These are phyloP conservation scores for Pipra filicauda DNA, from an alignment of 2,113 vertebrate genomes.

Conservation along the genomic window DNA sequence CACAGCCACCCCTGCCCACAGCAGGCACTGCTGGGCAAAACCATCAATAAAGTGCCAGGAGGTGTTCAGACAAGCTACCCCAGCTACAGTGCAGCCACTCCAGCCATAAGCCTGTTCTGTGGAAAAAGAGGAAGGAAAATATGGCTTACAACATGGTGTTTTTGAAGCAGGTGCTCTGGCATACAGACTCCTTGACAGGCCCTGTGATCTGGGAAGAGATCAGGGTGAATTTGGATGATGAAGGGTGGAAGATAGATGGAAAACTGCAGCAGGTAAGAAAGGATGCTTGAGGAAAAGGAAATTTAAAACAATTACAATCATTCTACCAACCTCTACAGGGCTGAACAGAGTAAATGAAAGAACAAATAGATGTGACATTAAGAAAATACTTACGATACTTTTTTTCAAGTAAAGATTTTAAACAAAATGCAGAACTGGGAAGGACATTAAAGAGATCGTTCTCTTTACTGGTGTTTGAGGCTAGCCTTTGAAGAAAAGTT, in stretches of 20 bases:
- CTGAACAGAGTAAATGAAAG: background rate
- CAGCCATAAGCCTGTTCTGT: background rate
- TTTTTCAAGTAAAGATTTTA: background rate
- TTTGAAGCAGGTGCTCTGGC: background rate
- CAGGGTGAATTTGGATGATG: background rate
- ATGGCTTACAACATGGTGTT: fast-evolving
- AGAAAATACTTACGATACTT: background rate
- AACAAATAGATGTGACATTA: background rate
- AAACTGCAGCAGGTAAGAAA: background rate
- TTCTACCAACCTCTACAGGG: background rate
- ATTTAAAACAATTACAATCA: background rate
- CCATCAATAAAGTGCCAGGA: background rate
- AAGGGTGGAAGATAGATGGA: background rate
- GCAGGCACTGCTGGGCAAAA: background rate
- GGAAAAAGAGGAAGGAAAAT: background rate
- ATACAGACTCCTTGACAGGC: background rate
- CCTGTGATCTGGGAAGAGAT: background rate
- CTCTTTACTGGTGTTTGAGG: background rate
- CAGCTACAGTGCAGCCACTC: background rate
- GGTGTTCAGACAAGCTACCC: background rate
- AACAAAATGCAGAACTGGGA: background rate
- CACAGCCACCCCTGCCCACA: background rate
- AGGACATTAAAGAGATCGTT: background rate
- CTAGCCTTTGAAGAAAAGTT: background rate
- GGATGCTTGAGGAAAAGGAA: background rate